These are phyloP conservation scores for Flexamia atlantica DNA, from an alignment of 2,888 invertebrate genomes.

Conservation along the genomic window DNA sequence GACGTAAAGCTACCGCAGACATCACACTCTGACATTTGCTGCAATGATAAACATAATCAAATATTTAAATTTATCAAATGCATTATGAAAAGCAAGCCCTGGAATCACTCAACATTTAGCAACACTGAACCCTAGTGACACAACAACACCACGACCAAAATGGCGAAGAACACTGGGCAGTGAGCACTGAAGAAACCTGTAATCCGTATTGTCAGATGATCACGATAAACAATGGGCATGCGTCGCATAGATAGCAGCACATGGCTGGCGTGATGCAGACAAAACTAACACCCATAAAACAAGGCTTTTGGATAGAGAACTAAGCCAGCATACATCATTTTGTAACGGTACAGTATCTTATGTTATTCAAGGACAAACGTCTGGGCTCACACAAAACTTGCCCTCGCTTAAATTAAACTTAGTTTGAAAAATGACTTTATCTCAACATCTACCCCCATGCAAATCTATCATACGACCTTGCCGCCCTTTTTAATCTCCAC, in stretches of 20 bases:
- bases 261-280: background rate
- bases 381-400: too few relatives aligned
- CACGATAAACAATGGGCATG: conserved; percentile 39
- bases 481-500: too few relatives aligned
- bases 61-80: background rate
- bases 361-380: too few relatives aligned
- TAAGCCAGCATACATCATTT: too few relatives aligned
- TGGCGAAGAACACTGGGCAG: conserved; percentile 50
- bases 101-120: conserved; percentile 26
- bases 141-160: conserved; percentile 45
- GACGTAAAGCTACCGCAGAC: conserved; percentile 59
- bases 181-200: conserved; percentile 37
- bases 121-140: background rate
- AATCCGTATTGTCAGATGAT: conserved; percentile 42
- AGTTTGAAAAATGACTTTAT: too few relatives aligned
- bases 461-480: too few relatives aligned
- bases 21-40: conserved; percentile 61
- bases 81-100: conserved; percentile 6
- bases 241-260: conserved; percentile 37
- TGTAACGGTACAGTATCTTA: too few relatives aligned
- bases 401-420: too few relatives aligned
- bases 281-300: background rate
- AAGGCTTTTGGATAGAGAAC: too few relatives aligned
- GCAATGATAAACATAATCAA: conserved; percentile 35
- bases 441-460: too few relatives aligned